Base-by-base conservation (phyloP, 2,113 vertebrate species). In the Pholis gunnellus region DNA sequence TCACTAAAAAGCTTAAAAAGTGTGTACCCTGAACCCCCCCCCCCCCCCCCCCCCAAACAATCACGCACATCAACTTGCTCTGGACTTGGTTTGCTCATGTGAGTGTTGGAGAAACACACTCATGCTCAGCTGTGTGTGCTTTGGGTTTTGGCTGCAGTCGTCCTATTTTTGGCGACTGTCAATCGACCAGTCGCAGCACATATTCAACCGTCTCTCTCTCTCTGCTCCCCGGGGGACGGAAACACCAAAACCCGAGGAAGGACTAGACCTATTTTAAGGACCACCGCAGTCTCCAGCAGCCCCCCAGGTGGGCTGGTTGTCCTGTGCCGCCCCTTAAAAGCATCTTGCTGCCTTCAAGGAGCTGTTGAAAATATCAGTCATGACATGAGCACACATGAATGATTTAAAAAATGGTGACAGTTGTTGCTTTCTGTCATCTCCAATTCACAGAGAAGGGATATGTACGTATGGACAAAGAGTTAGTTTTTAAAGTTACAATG, bases 161-260 rank as follows among this genome's bases (percentile, higher is more conserved):
- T 25, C 76, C 77, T 80, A 72, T 72, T 80, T 85, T 66, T 31
- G 31, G 50, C 22, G 3, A 31, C 72, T 50, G 59, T 71, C 83
- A 42, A 80, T 85, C 59, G 66, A 75, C 54, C 44, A 11, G 70
- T 70, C 76, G 8, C 64, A 46, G 56, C 76, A 64, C 59, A 75
- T 27, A 34, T 27, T 66, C 72, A 52, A 15, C 6, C 11, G n/a
- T 46, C 44, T 17, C 57, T 57, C 36, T 57, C 36, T 14, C 57
- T 64, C 54, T 75, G 48, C 40, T 67, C 44, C 52, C 44, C 20
- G 6, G 46, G 17, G 34, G 60, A 46, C 48, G 61, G 74, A 63
- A 25, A 63, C 42, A 17, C 46, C 20, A 25, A 70, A 52, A 72
- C 36, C 29, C 63, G 52, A 46, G 44, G 64, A 66, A 11, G 50